Conservation (phyloP, 2,888 invertebrate genomes). For the Crocallis elinguaria region DNA sequence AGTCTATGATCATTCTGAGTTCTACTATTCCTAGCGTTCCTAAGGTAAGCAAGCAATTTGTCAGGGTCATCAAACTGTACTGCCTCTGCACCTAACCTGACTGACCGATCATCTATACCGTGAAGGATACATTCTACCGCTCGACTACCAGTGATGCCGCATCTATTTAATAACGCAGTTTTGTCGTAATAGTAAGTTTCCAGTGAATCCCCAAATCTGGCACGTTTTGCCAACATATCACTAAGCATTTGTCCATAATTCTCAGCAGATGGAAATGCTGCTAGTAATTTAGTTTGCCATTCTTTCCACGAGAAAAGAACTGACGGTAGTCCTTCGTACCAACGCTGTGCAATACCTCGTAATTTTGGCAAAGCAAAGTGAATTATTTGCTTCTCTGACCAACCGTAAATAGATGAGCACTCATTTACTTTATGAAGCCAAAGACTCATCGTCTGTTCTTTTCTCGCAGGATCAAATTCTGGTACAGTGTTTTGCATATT, state of each 20-base stretch:
- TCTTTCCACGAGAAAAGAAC: too few species aligned
- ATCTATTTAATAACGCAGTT: not conserved
- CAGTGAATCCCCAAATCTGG: not conserved
- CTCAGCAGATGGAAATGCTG: too few species aligned
- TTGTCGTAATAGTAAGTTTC: conserved; percentile 11
- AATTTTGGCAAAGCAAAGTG: too few species aligned
- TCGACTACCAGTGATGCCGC: not conserved
- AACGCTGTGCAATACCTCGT: too few species aligned
- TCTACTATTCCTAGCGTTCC: not conserved
- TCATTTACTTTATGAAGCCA: too few species aligned
- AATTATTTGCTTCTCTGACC: too few species aligned
- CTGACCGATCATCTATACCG: conserved; percentile 3
- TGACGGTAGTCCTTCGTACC: too few species aligned
- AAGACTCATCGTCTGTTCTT: too few species aligned
- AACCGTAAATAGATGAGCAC: too few species aligned
- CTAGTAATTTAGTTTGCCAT: too few species aligned
- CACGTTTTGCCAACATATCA: not conserved
- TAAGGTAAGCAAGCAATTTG: not conserved
- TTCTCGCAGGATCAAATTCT: too few species aligned
- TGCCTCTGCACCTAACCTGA: conserved; percentile 2
- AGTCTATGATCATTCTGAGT: not conserved
- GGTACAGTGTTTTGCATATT: too few species aligned
- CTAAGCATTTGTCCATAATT: not conserved
- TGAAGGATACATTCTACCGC: conserved; percentile 1
- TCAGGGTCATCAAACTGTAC: conserved; percentile 3